phyloP scores from a whole-genome alignment of 1,140 invertebrate species.

The Odontomachus brunneus region DNA sequence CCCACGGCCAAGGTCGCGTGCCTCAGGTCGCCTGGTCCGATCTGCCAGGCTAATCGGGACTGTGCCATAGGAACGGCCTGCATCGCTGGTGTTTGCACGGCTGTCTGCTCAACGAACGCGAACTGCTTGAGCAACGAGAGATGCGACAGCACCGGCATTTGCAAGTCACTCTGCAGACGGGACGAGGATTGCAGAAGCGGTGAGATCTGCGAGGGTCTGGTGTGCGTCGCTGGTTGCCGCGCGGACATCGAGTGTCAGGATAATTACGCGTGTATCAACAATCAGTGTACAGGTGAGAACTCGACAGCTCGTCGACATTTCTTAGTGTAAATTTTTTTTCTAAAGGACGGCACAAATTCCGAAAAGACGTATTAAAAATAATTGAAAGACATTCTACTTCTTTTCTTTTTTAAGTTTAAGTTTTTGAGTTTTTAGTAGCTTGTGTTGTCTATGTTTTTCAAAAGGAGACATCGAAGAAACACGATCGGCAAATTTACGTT shows the following conservation, averaged over 20 bases:
- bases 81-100: conserved; percentile 89
- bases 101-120: conserved; percentile 90
- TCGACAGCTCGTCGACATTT: neutral
- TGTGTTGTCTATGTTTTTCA: no score
- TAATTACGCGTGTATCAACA: conserved; percentile 90
- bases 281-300: conserved; percentile 88
- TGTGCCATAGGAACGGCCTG: conserved; percentile 90
- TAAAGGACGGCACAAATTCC: neutral
- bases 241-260: conserved; percentile 91
- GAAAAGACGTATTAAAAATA: no score
- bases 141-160: conserved; percentile 87
- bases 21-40: conserved; percentile 89
- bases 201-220: conserved; percentile 93
- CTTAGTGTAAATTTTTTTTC: neutral
- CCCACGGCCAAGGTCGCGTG: conserved; percentile 94
- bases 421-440: no score
- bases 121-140: conserved; percentile 94
- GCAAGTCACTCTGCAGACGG: conserved; percentile 90
- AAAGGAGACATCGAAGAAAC: no score
- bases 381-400: no score
- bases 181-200: conserved; percentile 93
- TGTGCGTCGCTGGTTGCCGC: conserved; percentile 92
- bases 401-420: no score
- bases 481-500: neutral
- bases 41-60: conserved; percentile 90